Evolutionary conservation across 2,888 invertebrate species (phyloP), one percentile per base, ranked within the genome.

Genomic region (Leptopterna dolabrata): DNA sequence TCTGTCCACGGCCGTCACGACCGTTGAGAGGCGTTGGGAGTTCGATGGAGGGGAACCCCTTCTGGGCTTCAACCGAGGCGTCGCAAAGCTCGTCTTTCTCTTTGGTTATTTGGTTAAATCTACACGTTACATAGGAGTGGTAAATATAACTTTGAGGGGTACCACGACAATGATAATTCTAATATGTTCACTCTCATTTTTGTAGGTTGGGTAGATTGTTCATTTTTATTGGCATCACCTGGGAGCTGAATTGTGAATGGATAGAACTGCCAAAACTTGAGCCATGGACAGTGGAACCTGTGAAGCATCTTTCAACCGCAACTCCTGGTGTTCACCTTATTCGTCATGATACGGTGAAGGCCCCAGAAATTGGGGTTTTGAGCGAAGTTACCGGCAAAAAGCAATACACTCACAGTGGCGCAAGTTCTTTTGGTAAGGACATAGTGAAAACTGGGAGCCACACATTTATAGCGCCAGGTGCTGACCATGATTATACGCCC

Each of bases 191-290:
- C 11, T 63, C 24, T 24, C 63, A 4, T 24, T 63, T 11, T 24
- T 24, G 24, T 24, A 63, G 63, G 63, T 24, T 63, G 0, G 63
- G 63, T 4, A 63, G 9, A 63, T 24, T 63, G 0, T 63, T 63
- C 4, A 24, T 63, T 24, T 19, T 86, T 80, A n/a, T 86, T 27
- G 63, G 41, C 16, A 27, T 80, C 19, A 27, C 70, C 16, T 24
- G 55, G 24, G 41, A 43, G 16, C 80, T 80, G 27, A 63, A 14
- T 19, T 78, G 85, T 36, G 88, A 88, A 43, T 88, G 88, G 88
- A 82, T 88, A 11, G 87, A 88, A 51, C 78, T 88, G 7, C 88
- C 88, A 0, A 87, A 88, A 43, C 29, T 88, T 30, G 63, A 87
- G n/a, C 88, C 87, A 7, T 51, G 81, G 81, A 6, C 29, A 16